Base-by-base conservation (phyloP, 2,113 vertebrate species). In the Hyperopisus bebe region DNA sequence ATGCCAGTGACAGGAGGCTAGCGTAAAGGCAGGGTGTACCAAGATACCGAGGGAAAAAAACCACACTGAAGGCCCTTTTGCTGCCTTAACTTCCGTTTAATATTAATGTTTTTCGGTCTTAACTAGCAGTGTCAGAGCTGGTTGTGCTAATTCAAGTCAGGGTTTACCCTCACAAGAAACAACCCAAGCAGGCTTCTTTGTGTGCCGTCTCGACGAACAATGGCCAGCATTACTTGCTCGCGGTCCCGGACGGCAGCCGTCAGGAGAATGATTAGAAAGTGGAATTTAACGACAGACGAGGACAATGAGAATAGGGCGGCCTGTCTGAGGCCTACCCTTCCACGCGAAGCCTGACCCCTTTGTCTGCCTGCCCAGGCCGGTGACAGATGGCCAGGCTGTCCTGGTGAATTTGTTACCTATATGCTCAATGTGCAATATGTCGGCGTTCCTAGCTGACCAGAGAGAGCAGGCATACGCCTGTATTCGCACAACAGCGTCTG, bases 321-420 rank as follows among this genome's bases (percentile, higher is more conserved):
- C 93, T 91, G 92, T 91, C 89, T 88, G 94, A 92, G 91, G 91
- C 92, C 94, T 91, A 15, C 94, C 90, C 92, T 91, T 94, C 4
- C 92, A 10, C 93, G 92, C 91, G 86, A 88, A 93, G 92, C 92
- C 93, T 94, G 94, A 95, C 94, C 95, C 90, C 93, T 96, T 97
- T 97, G 96, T 97, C 94, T 94, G 91, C 0, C 91, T 91, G 35
- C 50, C 88, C 91, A 90, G 91, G 93, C 92, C 94, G 92, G 95
- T 96, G 97, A 98, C 97, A 97, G 97, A 98, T 98, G 97, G 97
- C 94, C 93, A 94, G 92, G 95, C 95, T 94, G 94, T 95, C 95
- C 95, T 96, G 96, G 94, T 94, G 94, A 97, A 96, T 97, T 96
- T 97, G 96, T 96, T 97, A 97, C 97, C 96, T 98, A 97, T 96